Conservation (phyloP, 1,140 invertebrate genomes). For the Ceratina australensis region DNA sequence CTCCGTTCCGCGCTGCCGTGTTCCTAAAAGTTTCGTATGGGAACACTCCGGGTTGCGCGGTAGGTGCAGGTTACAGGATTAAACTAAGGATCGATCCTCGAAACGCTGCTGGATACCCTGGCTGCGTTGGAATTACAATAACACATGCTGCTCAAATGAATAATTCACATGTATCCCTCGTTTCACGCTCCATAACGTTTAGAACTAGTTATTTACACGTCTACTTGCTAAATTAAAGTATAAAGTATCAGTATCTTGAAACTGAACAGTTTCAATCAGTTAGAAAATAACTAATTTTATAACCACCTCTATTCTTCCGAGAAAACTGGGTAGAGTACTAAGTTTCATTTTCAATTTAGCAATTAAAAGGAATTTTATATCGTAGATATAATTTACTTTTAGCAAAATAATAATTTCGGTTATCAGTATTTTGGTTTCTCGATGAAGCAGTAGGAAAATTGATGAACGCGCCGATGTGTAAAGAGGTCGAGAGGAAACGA, state of each 20-base stretch:
- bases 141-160: slow-evolving; percentile 8
- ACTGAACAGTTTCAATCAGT: background rate
- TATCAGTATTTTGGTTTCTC: background rate
- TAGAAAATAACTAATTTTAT: too few species aligned
- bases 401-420: background rate
- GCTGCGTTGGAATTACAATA: slow-evolving; percentile 13
- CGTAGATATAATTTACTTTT: background rate
- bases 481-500: background rate
- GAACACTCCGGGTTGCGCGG: slow-evolving; percentile 43
- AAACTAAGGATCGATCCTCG: slow-evolving; percentile 52
- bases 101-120: slow-evolving; percentile 25
- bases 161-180: slow-evolving; percentile 20
- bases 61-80: slow-evolving; percentile 47
- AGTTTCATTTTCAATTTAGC: too few species aligned
- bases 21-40: slow-evolving; percentile 39
- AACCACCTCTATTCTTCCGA: too few species aligned
- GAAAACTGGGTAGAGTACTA: too few species aligned
- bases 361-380: background rate
- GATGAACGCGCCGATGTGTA: background rate
- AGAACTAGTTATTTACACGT: background rate
- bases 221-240: background rate
- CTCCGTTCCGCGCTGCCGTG: background rate
- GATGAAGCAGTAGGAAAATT: slow-evolving; percentile 2
- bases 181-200: slow-evolving; percentile 29
- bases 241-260: background rate